Evolutionary conservation across 2,888 invertebrate species (phyloP), one percentile per base, ranked within the genome.

Genomic region (Sphaeridia pumilis): DNA sequence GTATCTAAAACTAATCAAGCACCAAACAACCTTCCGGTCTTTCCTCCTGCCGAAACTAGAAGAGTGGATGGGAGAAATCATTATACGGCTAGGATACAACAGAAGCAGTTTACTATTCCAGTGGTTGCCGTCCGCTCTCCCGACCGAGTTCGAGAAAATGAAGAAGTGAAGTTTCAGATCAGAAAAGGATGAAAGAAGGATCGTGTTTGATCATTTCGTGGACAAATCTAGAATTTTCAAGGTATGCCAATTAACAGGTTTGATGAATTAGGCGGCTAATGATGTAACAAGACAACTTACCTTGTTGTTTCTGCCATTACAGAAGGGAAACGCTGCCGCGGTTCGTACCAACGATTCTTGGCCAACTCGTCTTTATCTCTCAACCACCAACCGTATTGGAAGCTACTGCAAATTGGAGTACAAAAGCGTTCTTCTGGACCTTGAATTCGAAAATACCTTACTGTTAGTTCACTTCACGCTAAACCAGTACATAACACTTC

Each of bases 301-400:
- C 52, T 60, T 24, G 64, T 61, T 26, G 61, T 57, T 43, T 64
- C 64, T n/a, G 55, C 58, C 14, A 59, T 50, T 12, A 59, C 57
- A 52, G 57, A 54, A 5, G 64, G 64, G 52, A 52, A 59, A 17
- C 61, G 36, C 35, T 59, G 52, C 20, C 46, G 25, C 1, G 59
- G 54, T 10, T 49, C 41, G 44, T 59, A 60, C 64, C 63, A 63
- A 17, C 56, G 60, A 4, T 54, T 57, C 27, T 48, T 43, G 17
- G 61, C 55, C 27, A 64, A 35, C 27, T 54, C 46, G 7, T 56
- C 44, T n/a, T 36, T 27, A 34, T 64, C 64, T 24, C 64, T 28
- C 3, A 46, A 44, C 58, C 61, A 64, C 64, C 64, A 64, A 2
- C 64, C 64, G 41, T 59, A 59, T 38, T 60, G 53, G 58, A 61